Evolutionary conservation across 2,797 vertebrate genomes (phyloP).

Genomic region (Carapus acus): DNA sequence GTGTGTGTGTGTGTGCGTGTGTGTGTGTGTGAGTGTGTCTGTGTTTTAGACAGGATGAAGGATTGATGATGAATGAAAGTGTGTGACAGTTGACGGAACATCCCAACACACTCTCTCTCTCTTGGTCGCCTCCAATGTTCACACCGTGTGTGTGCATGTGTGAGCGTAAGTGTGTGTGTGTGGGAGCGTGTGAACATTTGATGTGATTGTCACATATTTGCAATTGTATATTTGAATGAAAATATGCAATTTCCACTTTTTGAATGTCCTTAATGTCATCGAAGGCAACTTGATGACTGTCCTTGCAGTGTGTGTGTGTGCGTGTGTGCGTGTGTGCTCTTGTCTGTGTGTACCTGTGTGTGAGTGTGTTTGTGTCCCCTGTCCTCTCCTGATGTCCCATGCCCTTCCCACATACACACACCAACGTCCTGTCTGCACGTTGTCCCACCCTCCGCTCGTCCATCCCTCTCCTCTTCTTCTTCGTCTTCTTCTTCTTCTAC

Average conservation of each 20-base stretch:
- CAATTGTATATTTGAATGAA: constrained; percentile 19
- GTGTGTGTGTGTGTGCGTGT: no score
- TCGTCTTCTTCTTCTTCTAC: no score
- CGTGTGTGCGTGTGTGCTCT: constrained; percentile 26
- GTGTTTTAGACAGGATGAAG: background rate
- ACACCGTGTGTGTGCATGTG: background rate
- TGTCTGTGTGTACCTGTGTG: constrained; percentile 22
- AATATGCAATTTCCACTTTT: constrained; percentile 38
- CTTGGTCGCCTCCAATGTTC: constrained; percentile 49
- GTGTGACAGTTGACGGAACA: constrained; percentile 10
- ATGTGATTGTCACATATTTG: constrained; percentile 11
- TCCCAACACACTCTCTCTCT: constrained; percentile 36
- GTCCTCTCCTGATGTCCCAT: constrained; percentile 23
- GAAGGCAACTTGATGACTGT: constrained; percentile 33
- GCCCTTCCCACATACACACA: constrained; percentile 19
- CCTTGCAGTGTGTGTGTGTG: constrained; percentile 23
- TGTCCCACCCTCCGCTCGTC: constrained; percentile 29
- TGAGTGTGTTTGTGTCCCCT: constrained; percentile 39
- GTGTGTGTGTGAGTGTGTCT: constrained; percentile 1
- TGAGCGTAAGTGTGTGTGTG: no score
- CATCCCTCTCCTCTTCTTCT: no score
- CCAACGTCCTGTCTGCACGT: constrained; percentile 46
- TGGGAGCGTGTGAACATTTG: constrained; percentile 46
- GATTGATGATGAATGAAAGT: constrained; percentile 9
- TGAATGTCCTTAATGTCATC: constrained; percentile 34